phyloP scores from a whole-genome alignment of 2,797 vertebrate species.

The Macropodus opercularis region DNA sequence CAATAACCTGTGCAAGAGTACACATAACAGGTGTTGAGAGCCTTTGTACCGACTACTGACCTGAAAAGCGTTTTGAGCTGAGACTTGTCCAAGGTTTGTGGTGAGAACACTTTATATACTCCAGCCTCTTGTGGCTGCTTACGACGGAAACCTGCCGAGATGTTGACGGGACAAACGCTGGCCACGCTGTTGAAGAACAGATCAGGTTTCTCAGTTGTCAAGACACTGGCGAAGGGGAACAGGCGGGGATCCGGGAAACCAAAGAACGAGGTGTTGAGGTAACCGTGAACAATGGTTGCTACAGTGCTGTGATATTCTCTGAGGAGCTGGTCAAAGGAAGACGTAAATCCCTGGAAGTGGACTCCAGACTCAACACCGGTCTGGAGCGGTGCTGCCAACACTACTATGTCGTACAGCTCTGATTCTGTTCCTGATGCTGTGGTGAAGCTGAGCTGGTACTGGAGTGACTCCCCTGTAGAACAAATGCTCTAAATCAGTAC shows the following conservation, averaged over 20 bases:
- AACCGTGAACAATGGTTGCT: constrained; percentile 93
- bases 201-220: constrained; percentile 87
- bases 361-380: constrained; percentile 80
- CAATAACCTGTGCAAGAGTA: too few relatives aligned
- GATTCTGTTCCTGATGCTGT: constrained; percentile 74
- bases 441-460: constrained; percentile 89
- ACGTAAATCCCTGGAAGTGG: constrained; percentile 86
- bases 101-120: constrained; percentile 94
- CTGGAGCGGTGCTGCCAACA: constrained; percentile 90
- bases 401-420: constrained; percentile 91
- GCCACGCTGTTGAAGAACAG: constrained; percentile 92
- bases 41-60: too few relatives aligned
- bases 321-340: constrained; percentile 76
- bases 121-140: constrained; percentile 96
- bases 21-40: too few relatives aligned
- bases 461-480: constrained; percentile 82
- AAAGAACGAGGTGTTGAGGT: constrained; percentile 96
- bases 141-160: constrained; percentile 87
- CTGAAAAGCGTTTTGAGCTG: constrained; percentile 96
- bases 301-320: constrained; percentile 89
- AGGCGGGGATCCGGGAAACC: constrained; percentile 94
- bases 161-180: constrained; percentile 93
- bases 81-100: constrained; percentile 83
- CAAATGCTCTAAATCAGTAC: constrained; percentile 6
- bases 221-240: constrained; percentile 92